phyloP scores from a whole-genome alignment of 2,888 invertebrate genomes.

The Caenorhabditis zanzibari region DNA sequence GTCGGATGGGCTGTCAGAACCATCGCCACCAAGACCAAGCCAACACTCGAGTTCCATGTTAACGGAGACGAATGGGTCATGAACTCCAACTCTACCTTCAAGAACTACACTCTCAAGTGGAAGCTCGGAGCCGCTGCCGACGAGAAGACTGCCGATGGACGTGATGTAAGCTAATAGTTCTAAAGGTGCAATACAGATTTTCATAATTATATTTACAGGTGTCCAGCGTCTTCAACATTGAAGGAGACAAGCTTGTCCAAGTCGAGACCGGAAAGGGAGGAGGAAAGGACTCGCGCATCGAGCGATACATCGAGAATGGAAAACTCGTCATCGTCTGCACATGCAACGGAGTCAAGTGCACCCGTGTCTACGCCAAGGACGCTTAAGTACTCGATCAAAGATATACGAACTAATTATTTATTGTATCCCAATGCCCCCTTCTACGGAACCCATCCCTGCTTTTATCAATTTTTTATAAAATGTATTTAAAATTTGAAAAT shows the following conservation, averaged over 20 bases:
- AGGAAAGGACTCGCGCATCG: slow-evolving; percentile 78
- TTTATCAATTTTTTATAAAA: slow-evolving; percentile 43
- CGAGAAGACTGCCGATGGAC: slow-evolving; percentile 82
- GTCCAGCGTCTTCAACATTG: slow-evolving; percentile 74
- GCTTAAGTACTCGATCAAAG: slow-evolving; percentile 5
- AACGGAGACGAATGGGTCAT: slow-evolving; percentile 81
- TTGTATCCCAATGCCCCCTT: slow-evolving; percentile 43
- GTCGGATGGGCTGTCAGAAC: slow-evolving; percentile 81
- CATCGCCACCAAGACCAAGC: slow-evolving; percentile 80
- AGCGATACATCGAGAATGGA: slow-evolving; percentile 76
- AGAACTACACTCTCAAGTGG: slow-evolving; percentile 79
- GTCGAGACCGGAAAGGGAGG: slow-evolving; percentile 73
- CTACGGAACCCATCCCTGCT: slow-evolving; percentile 17
- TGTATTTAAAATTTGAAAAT: slow-evolving; percentile 6
- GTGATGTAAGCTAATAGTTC: slow-evolving; percentile 69
- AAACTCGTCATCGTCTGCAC: slow-evolving; percentile 77
- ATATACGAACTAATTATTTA: slow-evolving; percentile 48
- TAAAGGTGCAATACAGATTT: not conserved
- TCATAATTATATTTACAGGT: slow-evolving; percentile 60
- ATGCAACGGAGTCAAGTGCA: slow-evolving; percentile 72
- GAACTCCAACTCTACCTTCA: slow-evolving; percentile 81
- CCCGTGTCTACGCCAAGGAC: slow-evolving; percentile 78
- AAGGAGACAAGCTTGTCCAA: slow-evolving; percentile 79
- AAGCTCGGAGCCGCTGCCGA: slow-evolving; percentile 78
- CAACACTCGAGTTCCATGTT: slow-evolving; percentile 76